phyloP scores from a whole-genome alignment of 2,797 vertebrate genomes.

The Artibeus lituratus region DNA sequence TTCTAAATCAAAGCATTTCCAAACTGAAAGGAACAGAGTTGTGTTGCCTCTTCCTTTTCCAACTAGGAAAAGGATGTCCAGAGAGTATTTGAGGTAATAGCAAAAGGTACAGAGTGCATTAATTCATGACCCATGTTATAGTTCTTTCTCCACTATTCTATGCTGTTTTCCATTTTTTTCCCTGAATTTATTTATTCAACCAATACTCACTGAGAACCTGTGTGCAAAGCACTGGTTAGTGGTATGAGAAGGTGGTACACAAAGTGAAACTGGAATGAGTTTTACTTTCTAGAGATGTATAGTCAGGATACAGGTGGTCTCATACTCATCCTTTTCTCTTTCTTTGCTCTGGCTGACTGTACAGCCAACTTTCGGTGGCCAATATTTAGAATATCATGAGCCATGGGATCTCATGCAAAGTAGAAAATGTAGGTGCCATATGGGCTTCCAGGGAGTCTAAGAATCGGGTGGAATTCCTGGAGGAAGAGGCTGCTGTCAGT shows the following conservation, averaged over 20 bases:
- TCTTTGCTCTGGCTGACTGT: not conserved
- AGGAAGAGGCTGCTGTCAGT: not conserved
- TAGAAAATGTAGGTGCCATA: not conserved
- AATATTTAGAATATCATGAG: not conserved
- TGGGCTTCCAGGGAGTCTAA: not conserved
- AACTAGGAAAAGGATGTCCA: not conserved
- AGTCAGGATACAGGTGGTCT: not conserved
- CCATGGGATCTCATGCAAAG: not conserved
- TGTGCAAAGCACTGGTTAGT: not conserved
- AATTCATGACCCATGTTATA: not conserved
- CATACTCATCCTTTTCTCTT: not conserved
- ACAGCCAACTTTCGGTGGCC: not conserved
- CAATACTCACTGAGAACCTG: not conserved
- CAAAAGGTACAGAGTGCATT: not conserved
- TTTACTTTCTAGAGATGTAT: not conserved
- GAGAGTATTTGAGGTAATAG: not conserved
- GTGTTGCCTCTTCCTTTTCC: not conserved
- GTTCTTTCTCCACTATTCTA: not conserved
- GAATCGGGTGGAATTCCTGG: not conserved
- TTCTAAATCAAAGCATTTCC: not conserved
- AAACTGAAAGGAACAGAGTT: not conserved
- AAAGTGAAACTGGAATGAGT: not conserved
- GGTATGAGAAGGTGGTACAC: not conserved
- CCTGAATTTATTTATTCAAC: not conserved
- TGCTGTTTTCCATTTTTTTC: not conserved